Evolutionary conservation across 2,888 invertebrate species (phyloP), one percentile per base, ranked within the genome.

Genomic region (Leptinotarsa peninsularis): DNA sequence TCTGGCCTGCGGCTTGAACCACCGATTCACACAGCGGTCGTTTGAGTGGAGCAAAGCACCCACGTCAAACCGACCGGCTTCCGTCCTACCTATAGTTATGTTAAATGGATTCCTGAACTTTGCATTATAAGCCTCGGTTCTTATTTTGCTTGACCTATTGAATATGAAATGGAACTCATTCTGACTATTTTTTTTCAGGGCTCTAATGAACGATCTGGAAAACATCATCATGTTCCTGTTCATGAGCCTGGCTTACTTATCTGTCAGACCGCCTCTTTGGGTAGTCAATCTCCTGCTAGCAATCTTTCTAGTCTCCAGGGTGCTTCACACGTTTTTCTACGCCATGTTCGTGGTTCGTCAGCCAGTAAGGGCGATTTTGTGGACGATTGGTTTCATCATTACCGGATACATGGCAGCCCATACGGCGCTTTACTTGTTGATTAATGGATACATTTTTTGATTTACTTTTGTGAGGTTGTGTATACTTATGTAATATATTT

Each of bases 121-220:
- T 33, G 2, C 2, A 10, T 33, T 2, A 33, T 33, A 33, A 33
- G 33, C 2, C 33, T 10, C 10, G 33, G 33, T 33, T 33, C 33
- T 1, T 33, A 33, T 33, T 33, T 33, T 33, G 33, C 33, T 33
- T 33, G 1, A 33, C 33, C 33, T 10, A 5, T 33, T 0, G 27
- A 33, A 33, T 33, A 33, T 33, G 33, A 7, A 33, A 33, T 33
- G 33, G 10, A 33, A 33, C 2, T 33, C 33, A 33, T 33, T 33
- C 2, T 33, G 2, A 33, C 33, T 0, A 13, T 60, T 54, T 23
- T 68, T 49, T 73, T 88, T 13, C 86, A 93, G 93, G 82, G 93
- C 93, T 15, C 93, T 94, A 84, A 89, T 91, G 81, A 94, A 94
- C 83, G 94, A 94, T 85, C 84, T 94, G 86, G 94, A 94, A 87